Percentiles rank a stretch among this genome's conserved stretches.
phyloP scores from a whole-genome alignment of 64 coral and sea anemone species.

The Acropora yongei region DNA sequence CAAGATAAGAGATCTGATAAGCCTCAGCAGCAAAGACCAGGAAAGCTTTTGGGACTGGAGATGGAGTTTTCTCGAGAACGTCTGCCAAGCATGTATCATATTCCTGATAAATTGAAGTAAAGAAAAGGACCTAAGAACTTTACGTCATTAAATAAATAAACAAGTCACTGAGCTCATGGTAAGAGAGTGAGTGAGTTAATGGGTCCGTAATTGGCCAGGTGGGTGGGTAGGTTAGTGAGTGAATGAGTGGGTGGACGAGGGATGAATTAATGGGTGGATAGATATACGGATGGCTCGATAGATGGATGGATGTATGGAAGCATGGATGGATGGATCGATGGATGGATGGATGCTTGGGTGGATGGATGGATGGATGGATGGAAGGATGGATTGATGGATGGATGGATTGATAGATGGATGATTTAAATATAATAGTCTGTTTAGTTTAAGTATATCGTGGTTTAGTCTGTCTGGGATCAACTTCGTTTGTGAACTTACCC shows the following conservation, averaged over 20 bases:
- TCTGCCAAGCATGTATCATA: background rate
- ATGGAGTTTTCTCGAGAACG: background rate
- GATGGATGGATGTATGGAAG: too few species aligned
- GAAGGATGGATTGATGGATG: background rate
- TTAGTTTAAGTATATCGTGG: constrained; percentile 7
- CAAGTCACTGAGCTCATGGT: too few species aligned
- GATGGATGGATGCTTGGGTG: background rate
- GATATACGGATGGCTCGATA: too few species aligned
- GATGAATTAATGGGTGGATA: too few species aligned
- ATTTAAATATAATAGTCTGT: background rate
- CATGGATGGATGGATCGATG: constrained; percentile 1
- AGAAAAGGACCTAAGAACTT: background rate
- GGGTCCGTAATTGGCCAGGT: too few species aligned
- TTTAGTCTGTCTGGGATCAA: constrained; percentile 3
- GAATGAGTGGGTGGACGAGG: too few species aligned
- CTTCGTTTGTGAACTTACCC: constrained; percentile 24
- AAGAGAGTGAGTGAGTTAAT: too few species aligned
- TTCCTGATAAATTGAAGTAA: background rate
- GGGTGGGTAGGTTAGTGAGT: too few species aligned
- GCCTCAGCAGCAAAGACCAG: background rate
- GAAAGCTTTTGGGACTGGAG: background rate
- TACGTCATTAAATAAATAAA: too few species aligned
- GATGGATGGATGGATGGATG: background rate
- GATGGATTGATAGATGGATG: background rate
- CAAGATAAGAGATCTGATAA: background rate